Percentiles rank a stretch among this genome's conserved stretches.
These are phyloP conservation scores for Siphamia tubifer DNA, from an alignment of 2,113 vertebrate genomes.

Conservation along the genomic window DNA sequence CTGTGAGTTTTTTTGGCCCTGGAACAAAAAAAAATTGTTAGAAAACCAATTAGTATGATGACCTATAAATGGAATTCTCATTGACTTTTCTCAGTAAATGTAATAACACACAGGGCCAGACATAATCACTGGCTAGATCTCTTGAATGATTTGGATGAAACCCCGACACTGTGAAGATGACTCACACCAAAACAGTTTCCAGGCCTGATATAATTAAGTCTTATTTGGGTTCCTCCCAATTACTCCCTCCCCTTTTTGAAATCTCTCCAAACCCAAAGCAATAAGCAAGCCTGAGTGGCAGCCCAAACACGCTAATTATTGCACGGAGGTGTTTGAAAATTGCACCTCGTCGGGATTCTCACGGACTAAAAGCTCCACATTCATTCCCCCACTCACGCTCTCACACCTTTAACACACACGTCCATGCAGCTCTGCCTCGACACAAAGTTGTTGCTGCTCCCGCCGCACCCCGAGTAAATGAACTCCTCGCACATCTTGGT, in stretches of 20 bases:
- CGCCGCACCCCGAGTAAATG: conserved; percentile 88
- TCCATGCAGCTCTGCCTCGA: conserved; percentile 77
- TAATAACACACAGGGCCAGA: too few relatives aligned
- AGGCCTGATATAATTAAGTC: not conserved
- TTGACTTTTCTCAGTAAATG: too few relatives aligned
- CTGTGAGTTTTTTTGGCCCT: conserved; percentile 31
- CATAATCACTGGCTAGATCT: not conserved
- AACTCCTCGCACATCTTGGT: conserved; percentile 85
- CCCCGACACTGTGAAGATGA: not conserved
- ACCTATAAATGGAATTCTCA: not conserved
- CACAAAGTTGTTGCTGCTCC: conserved; percentile 92
- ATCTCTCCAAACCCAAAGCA: not conserved
- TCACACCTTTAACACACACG: conserved; percentile 83
- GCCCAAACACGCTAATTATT: not conserved
- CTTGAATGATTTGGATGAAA: conserved; percentile 6
- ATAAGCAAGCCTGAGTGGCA: not conserved
- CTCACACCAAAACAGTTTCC: not conserved
- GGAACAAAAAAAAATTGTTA: conserved; percentile 9
- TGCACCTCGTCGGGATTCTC: too few relatives aligned
- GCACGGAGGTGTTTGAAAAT: not conserved
- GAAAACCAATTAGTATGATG: conserved; percentile 11
- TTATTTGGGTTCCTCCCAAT: not conserved
- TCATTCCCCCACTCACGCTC: not conserved
- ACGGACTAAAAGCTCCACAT: too few relatives aligned
- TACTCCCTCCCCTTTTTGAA: not conserved